Evolutionary conservation across 2,888 invertebrate species (phyloP), one percentile per base, ranked within the genome.

Genomic region (Flexamia atlantica): DNA sequence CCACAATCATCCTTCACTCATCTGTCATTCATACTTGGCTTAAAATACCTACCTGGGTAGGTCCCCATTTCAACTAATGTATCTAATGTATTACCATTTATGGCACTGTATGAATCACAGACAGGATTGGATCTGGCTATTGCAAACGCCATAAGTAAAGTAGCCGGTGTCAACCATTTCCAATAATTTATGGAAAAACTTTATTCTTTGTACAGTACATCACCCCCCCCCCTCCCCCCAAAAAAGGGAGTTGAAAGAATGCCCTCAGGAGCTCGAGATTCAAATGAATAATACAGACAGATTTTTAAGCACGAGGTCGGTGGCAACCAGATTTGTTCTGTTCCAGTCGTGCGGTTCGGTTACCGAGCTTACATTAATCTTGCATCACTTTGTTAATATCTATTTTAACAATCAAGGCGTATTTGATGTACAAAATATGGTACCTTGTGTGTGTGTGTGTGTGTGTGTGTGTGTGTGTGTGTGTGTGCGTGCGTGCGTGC

Each of bases 111-210:
- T 60, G 25, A 60, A 60, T 9, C 60, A 60, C 10, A 60, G 60
- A 60, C 25, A n/a, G n/a, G n/a, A n/a, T n/a, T 46, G 25, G 60
- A n/a, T 23, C 10, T 60, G 60, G 60, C 25, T 60, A 60, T 14
- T 60, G 20, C 25, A 28, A 25, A 60, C 28, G 25, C 60, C 60
- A 46, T 60, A 60, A 60, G 25, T 60, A 25, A 60, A 60, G 60
- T 60, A 46, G 60, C 60, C 23, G 60, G 9, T 20, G 60, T 60
- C 23, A 60, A 60, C 60, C 60, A 60, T 60, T 60, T 60, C 10
- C 25, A 60, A 60, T 46, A 7, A 46, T 46, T 60, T 60, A 60
- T 60, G 60, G 60, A 60, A 23, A 60, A 60, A 14, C 60, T 60
- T 60, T 60, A 25, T 20, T 28, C 23, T 25, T 23, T 23, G 10